These are phyloP conservation scores for Fopius arisanus DNA, from an alignment of 1,140 invertebrate genomes.

Conservation along the genomic window DNA sequence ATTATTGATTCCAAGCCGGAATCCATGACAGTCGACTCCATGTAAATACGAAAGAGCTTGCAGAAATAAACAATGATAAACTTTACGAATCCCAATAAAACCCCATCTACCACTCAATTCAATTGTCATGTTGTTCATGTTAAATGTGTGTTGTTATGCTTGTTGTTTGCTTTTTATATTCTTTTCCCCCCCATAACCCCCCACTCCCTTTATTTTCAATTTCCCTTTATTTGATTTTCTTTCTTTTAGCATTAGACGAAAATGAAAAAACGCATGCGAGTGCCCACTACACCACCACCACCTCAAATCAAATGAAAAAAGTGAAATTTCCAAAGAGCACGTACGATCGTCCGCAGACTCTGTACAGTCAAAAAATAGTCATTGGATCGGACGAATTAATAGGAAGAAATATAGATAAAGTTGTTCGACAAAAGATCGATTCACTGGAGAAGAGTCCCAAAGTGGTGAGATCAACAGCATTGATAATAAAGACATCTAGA, in stretches of 20 bases:
- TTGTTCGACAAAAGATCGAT: slow-evolving; percentile 58
- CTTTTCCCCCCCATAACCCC: background rate
- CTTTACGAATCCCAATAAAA: background rate
- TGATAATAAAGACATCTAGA: slow-evolving; percentile 61
- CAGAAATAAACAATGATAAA: background rate
- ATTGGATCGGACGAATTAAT: slow-evolving; percentile 60
- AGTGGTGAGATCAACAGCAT: slow-evolving; percentile 58
- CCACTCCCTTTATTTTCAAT: slow-evolving; percentile 45
- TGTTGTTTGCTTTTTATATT: background rate
- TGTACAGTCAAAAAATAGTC: slow-evolving; percentile 64
- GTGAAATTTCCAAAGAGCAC: slow-evolving; percentile 60
- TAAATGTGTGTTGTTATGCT: background rate
- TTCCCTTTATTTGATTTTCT: slow-evolving; percentile 60
- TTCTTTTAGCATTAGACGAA: slow-evolving; percentile 65
- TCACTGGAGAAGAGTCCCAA: slow-evolving; percentile 57
- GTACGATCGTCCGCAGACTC: slow-evolving; percentile 54
- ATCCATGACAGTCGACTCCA: background rate
- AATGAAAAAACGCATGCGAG: slow-evolving; percentile 61
- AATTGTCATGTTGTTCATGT: background rate
- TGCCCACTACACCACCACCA: slow-evolving; percentile 55
- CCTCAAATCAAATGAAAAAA: slow-evolving; percentile 57
- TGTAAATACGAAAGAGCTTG: background rate
- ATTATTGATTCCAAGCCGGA: background rate
- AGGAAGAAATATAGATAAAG: slow-evolving; percentile 57
- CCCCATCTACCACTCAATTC: background rate